Evolutionary conservation across 2,113 vertebrate species (phyloP), one percentile per base, ranked within the genome.

Genomic region (Sakesphorus luctuosus): DNA sequence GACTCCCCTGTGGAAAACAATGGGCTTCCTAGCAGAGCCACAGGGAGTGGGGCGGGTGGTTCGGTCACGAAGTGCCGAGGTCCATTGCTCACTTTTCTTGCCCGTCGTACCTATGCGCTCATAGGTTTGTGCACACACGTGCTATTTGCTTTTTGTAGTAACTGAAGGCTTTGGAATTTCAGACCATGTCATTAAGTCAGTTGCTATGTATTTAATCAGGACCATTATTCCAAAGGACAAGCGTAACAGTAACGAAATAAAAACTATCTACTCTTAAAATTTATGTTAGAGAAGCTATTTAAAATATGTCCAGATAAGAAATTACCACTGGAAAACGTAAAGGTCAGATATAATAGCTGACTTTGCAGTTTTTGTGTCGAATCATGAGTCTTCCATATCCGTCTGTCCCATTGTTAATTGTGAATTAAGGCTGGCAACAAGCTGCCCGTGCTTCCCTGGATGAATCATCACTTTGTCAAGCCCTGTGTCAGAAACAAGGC

Each of bases 401-500:
- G 79, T 44, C 94, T 67, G 52, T 86, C 80, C 80, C 49, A 67
- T 71, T 96, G 92, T 83, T 68, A 82, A 46, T 72, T 94, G 86
- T 96, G 89, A 87, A 90, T 69, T 90, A 87, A 91, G 79, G 90
- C 96, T 94, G 91, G 75, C 80, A 95, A 29, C 59, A 53, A 80
- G 67, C 94, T 93, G 68, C 76, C 87, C 40, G 66, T 88, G 71
- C 72, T 95, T 87, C 94, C 73, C 87, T 69, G 62, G 76, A 71
- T 97, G 96, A 96, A 94, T 97, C 96, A 94, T 95, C 94, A 91
- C 85, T 96, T 96, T 96, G 95, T 97, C 80, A 84, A 92, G 74
- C 65, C 86, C 81, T 13, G 35, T 87, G 73, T 93, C 87, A 73
- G 92, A 93, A 96, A 47, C 84, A 74, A 69, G 81, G 94, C 84